phyloP scores from a whole-genome alignment of 1,140 invertebrate genomes.

The Drosophila azteca region DNA sequence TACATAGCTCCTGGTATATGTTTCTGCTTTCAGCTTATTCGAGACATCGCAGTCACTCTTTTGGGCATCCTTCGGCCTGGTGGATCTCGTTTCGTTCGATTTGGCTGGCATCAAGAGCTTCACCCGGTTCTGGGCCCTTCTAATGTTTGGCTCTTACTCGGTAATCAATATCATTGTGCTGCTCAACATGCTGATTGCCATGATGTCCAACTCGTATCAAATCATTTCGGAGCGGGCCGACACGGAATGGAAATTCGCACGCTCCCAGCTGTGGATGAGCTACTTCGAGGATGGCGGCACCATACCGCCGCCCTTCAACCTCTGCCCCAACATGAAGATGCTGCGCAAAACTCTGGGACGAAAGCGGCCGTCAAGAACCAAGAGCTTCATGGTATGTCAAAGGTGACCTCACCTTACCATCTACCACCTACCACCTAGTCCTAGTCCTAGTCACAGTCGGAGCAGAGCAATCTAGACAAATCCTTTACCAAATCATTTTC shows the following conservation, averaged over 20 bases:
- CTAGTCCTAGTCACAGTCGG: neutral
- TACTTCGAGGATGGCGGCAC: conserved; percentile 95
- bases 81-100: conserved; percentile 94
- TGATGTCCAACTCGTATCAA: conserved; percentile 98
- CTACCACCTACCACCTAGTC: neutral
- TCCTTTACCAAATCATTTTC: conserved; percentile 68
- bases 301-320: conserved; percentile 94
- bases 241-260: conserved; percentile 96
- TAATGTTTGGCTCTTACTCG: conserved; percentile 95
- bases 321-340: conserved; percentile 90
- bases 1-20: conserved; percentile 2
- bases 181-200: conserved; percentile 97
- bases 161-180: conserved; percentile 96
- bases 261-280: conserved; percentile 95
- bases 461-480: conserved; percentile 54
- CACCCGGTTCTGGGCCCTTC: conserved; percentile 93
- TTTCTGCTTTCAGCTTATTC: conserved; percentile 89
- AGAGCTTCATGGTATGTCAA: conserved; percentile 85
- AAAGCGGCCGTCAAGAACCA: conserved; percentile 82
- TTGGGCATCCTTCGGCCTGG: conserved; percentile 96
- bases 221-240: conserved; percentile 95
- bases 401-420: neutral
- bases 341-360: conserved; percentile 84
- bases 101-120: conserved; percentile 94
- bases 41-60: conserved; percentile 97